Base-by-base conservation (phyloP, 1,140 invertebrate genomes). In the Lordiphosa collinella region DNA sequence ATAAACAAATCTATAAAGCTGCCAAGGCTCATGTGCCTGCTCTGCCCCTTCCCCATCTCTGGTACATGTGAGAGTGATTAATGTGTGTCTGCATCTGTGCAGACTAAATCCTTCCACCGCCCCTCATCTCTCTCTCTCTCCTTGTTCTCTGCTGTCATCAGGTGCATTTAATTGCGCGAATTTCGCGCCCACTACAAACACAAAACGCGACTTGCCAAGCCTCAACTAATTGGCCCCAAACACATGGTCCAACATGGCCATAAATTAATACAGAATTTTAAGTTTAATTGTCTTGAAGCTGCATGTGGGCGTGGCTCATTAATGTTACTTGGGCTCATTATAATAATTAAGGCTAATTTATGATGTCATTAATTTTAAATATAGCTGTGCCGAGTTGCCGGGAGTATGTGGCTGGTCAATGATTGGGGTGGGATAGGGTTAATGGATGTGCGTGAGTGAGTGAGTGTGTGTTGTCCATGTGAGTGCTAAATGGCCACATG, bases 101-200 rank as follows among this genome's bases (percentile, higher is more conserved):
- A 60, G 16, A 38, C 56, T 36, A 25, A 12, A 25, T 47, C 12
- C 16, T n/a, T 14, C 14, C 34, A 29, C 3, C 22, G 12, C 38
- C 8, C 3, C 12, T 16, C 16, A 38, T n/a, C n/a, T n/a, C n/a
- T n/a, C 35, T 37, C 11, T 31, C 4, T 25, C 4, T 1, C 32
- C 40, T 16, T 14, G 37, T 22, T 14, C 36, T 31, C 29, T 35
- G 36, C 40, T 69, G 67, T 72, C 80, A 80, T 86, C 80, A 86
- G 80, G 82, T 86, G 80, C 80, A 68, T 86, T 86, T 86, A 86
- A 86, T 86, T 76, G 82, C 80, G 80, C 82, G 80, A 71, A 63
- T 82, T 76, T 73, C 76, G 70, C 71, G 66, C 68, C 63, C 64
- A 70, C 55, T 70, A 56, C 34, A 55, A 44, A 44, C 22, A 44